A percentile compares a stretch with the other conserved stretches of the same genome.
phyloP scores from a whole-genome alignment of 2,888 invertebrate species.

The Ennomos quercinarius region DNA sequence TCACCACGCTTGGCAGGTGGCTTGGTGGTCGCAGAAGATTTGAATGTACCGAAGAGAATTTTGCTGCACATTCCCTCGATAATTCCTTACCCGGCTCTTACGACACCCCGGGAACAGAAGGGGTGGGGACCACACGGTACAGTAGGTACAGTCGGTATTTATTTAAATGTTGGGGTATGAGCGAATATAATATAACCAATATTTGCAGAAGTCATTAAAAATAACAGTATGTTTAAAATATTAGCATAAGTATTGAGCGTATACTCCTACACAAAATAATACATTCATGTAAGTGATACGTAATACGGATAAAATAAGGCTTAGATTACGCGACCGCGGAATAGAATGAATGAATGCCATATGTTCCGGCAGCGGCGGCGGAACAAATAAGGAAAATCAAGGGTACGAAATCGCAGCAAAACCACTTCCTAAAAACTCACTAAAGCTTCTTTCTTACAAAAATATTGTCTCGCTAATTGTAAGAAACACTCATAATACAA shows the following conservation, averaged over 20 bases:
- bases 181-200: too few relatives aligned
- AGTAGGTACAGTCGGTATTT: too few relatives aligned
- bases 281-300: conserved; percentile 20
- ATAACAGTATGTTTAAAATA: background rate
- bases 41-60: too few relatives aligned
- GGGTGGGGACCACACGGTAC: too few relatives aligned
- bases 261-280: conserved; percentile 8
- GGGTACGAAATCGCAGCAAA: conserved; percentile 21
- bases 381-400: conserved; percentile 32
- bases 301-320: conserved; percentile 26
- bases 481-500: conserved; percentile 47
- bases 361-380: conserved; percentile 15
- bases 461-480: conserved; percentile 35
- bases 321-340: conserved; percentile 20
- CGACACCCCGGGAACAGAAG: too few relatives aligned
- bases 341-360: conserved; percentile 31
- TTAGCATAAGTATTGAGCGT: conserved; percentile 7
- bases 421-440: conserved; percentile 28
- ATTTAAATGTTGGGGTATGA: too few relatives aligned
- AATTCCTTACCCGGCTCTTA: too few relatives aligned
- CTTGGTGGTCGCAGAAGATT: too few relatives aligned
- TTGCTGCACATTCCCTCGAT: too few relatives aligned
- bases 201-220: too few relatives aligned
- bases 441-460: conserved; percentile 24
- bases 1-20: too few relatives aligned